Evolutionary conservation across 2,888 invertebrate genomes (phyloP).

Genomic region (Synanthedon tipuliformis): DNA sequence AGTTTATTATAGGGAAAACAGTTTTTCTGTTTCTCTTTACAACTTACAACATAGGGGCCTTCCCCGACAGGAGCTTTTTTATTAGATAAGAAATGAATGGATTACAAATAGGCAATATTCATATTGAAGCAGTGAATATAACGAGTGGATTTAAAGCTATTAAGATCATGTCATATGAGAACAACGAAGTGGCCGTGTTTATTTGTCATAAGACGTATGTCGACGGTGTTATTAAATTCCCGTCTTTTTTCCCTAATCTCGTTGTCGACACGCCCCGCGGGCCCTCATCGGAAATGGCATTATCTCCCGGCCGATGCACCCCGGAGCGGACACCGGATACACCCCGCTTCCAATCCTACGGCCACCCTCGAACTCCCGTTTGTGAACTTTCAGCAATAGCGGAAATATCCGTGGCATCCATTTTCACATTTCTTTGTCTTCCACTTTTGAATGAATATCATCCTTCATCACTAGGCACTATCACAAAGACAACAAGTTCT

Average conservation of each 20-base stretch:
- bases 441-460: constrained; percentile 5
- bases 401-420: constrained; percentile 32
- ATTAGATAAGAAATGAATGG: too few species aligned
- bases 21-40: too few species aligned
- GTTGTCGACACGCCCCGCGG: constrained; percentile 51
- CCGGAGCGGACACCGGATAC: constrained; percentile 45
- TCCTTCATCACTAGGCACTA: constrained; percentile 1
- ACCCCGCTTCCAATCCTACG: constrained; percentile 18
- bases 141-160: too few species aligned
- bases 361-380: constrained; percentile 31
- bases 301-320: constrained; percentile 36
- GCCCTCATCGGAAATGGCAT: constrained; percentile 62
- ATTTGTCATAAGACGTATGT: constrained; percentile 38
- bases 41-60: too few species aligned
- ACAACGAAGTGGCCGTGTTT: constrained; percentile 17
- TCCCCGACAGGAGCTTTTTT: too few species aligned
- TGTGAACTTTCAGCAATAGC: constrained; percentile 34
- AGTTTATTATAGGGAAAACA: too few species aligned
- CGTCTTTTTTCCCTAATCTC: constrained; percentile 56
- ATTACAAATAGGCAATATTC: too few species aligned
- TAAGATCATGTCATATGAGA: background rate
- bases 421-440: constrained; percentile 23
- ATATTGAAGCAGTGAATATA: too few species aligned
- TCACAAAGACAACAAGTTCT: background rate
- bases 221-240: constrained; percentile 54